Evolutionary conservation across 1,140 invertebrate genomes (phyloP).

Genomic region (Gryon sp.): DNA sequence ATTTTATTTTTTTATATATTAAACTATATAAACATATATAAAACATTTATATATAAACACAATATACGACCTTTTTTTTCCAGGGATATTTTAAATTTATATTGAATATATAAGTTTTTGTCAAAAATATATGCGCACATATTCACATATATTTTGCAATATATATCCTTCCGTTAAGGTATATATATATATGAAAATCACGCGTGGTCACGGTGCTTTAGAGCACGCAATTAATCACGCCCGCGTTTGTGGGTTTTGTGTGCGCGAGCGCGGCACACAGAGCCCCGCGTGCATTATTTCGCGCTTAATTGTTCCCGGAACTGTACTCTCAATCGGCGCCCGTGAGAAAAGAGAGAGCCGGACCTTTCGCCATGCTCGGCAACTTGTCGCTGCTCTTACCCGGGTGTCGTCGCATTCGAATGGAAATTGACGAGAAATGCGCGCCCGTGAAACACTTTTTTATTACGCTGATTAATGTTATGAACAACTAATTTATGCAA

Average conservation of each 20-base stretch:
- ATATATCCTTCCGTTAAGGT: too few relatives aligned
- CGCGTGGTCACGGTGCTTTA: conserved; percentile 52
- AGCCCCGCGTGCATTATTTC: conserved; percentile 62
- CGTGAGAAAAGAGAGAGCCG: conserved; percentile 46
- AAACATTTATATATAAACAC: too few relatives aligned
- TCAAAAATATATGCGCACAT: too few relatives aligned
- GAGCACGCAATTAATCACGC: conserved; percentile 68
- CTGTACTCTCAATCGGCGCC: conserved; percentile 56
- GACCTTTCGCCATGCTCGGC: conserved; percentile 8
- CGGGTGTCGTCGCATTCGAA: conserved; percentile 21
- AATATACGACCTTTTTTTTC: too few relatives aligned
- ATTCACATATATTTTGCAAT: too few relatives aligned
- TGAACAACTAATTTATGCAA: conserved; percentile 17
- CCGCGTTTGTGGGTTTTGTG: conserved; percentile 67
- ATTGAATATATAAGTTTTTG: too few relatives aligned
- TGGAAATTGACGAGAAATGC: conserved; percentile 18
- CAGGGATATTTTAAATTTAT: too few relatives aligned
- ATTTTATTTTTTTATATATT: too few relatives aligned
- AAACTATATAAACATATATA: too few relatives aligned
- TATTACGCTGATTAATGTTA: conserved; percentile 31
- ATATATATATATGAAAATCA: conserved; percentile 40
- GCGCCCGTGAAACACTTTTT: too few relatives aligned
- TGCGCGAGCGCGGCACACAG: conserved; percentile 54
- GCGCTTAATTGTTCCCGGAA: conserved; percentile 70
- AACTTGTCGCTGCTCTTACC: conserved; percentile 24